Percentiles rank a stretch among this genome's conserved stretches.
These are phyloP conservation scores for Cheilosia pagana DNA, from an alignment of 2,888 invertebrate species.

Conservation along the genomic window DNA sequence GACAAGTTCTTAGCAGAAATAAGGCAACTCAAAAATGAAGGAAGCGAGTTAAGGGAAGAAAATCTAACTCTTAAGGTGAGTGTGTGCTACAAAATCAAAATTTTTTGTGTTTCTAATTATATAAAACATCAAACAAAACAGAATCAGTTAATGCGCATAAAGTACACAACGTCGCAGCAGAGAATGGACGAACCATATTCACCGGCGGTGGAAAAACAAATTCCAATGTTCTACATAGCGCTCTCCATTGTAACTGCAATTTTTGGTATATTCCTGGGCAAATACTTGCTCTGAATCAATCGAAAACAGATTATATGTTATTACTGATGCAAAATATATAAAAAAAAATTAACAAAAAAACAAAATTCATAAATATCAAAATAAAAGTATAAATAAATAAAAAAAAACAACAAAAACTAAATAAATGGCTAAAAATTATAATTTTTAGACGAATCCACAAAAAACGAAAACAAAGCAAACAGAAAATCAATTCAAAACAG, in stretches of 20 bases:
- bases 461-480: constrained; percentile 65
- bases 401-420: constrained; percentile 66
- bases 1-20: constrained; percentile 90
- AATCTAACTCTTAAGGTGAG: constrained; percentile 92
- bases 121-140: constrained; percentile 76
- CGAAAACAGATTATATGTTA: constrained; percentile 76
- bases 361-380: constrained; percentile 72
- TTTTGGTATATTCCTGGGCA: constrained; percentile 91
- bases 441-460: constrained; percentile 76
- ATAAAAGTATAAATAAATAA: constrained; percentile 56
- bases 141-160: constrained; percentile 88
- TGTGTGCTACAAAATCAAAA: neutral
- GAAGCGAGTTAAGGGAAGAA: constrained; percentile 92
- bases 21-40: constrained; percentile 90
- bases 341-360: constrained; percentile 46
- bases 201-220: constrained; percentile 85
- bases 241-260: constrained; percentile 88
- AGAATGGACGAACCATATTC: constrained; percentile 85
- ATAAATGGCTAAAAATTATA: constrained; percentile 72
- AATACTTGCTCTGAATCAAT: constrained; percentile 90
- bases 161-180: constrained; percentile 82
- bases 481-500: constrained; percentile 69
- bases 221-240: constrained; percentile 87
- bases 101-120: constrained; percentile 18
- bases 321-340: constrained; percentile 75